These are phyloP conservation scores for Apaloderma vittatum DNA, from an alignment of 2,113 vertebrate genomes.

Conservation along the genomic window DNA sequence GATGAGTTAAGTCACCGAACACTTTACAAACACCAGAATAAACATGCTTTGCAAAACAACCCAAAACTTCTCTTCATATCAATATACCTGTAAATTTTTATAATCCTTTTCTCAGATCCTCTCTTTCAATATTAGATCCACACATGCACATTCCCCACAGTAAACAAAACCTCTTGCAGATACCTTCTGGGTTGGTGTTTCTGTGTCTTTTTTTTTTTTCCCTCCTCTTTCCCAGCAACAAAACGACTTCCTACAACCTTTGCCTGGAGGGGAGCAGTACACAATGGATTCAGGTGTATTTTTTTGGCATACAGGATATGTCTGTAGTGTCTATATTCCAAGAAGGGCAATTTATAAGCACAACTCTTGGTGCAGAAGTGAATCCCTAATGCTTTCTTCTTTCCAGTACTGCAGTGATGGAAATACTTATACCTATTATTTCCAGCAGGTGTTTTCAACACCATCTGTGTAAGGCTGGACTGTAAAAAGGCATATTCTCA, in stretches of 20 bases:
- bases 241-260: not conserved
- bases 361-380: not conserved
- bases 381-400: not conserved
- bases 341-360: not conserved
- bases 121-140: not conserved
- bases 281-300: not conserved
- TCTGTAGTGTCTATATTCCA: not conserved
- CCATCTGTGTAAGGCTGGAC: not conserved
- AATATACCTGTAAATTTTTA: not conserved
- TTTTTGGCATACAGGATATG: not conserved
- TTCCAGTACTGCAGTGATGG: not conserved
- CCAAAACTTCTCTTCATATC: not conserved
- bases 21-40: not conserved
- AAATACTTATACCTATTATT: not conserved
- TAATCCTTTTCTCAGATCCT: not conserved
- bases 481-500: not conserved
- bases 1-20: not conserved
- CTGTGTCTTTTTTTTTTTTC: not conserved
- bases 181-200: not conserved
- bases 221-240: not conserved
- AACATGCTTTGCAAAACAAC: not conserved
- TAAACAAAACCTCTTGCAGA: not conserved
- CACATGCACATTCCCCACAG: not conserved
- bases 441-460: slow-evolving; percentile 11
- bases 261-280: not conserved